Conservation (phyloP, 2,797 vertebrate genomes). For the Galaxias olidus region DNA sequence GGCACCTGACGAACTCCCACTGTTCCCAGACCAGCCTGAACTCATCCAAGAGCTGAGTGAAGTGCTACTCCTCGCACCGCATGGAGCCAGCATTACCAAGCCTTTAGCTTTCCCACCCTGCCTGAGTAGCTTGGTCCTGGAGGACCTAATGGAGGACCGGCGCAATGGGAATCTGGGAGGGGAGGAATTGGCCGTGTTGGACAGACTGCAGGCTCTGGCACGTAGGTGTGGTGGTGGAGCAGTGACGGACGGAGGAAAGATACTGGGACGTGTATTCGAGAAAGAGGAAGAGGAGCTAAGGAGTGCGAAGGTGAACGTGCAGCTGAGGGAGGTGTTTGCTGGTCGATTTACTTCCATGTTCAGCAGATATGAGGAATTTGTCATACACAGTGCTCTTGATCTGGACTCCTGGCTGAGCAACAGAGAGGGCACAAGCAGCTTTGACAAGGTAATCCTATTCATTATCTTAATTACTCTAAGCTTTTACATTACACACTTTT, state of each 20-base stretch:
- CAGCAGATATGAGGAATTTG: conserved; percentile 92
- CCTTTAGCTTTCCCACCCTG: conserved; percentile 67
- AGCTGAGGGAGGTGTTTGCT: conserved; percentile 94
- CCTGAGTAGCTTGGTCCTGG: conserved; percentile 80
- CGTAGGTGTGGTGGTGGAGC: conserved; percentile 72
- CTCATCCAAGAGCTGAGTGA: conserved; percentile 93
- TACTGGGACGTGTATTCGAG: conserved; percentile 48
- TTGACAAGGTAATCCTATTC: conserved; percentile 98
- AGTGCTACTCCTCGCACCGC: conserved; percentile 84
- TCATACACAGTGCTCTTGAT: conserved; percentile 90
- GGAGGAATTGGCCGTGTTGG: conserved; percentile 84
- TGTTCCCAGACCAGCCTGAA: conserved; percentile 91
- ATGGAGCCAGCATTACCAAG: conserved; percentile 75
- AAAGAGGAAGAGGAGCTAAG: conserved; percentile 80
- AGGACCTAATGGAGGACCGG: conserved; percentile 90
- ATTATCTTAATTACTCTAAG: too few relatives aligned
- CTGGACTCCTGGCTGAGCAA: conserved; percentile 96
- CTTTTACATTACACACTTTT: too few relatives aligned
- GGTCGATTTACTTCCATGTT: conserved; percentile 92
- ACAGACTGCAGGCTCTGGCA: conserved; percentile 89
- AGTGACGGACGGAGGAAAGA: conserved; percentile 49
- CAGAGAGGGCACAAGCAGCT: conserved; percentile 92
- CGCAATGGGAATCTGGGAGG: conserved; percentile 90
- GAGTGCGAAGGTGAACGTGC: conserved; percentile 88
- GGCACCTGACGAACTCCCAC: conserved; percentile 90